A percentile compares a stretch with the other conserved stretches of the same genome.
These are phyloP conservation scores for Pollenia angustigena DNA, from an alignment of 2,888 invertebrate genomes.

Conservation along the genomic window DNA sequence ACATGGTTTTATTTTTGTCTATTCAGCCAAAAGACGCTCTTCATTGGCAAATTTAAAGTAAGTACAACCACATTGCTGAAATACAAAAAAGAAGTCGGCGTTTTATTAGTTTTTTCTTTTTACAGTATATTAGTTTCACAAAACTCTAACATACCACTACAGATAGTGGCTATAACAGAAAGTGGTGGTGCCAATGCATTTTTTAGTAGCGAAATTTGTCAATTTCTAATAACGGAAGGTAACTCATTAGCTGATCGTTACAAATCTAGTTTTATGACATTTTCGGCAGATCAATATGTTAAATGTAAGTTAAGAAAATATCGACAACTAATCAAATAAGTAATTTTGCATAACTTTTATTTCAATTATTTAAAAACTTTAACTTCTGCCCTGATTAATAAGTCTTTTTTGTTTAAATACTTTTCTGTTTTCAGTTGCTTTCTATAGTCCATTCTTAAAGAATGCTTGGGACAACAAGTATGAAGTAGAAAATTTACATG, in stretches of 20 bases:
- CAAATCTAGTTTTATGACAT: conserved; percentile 96
- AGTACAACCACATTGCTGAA: conserved; percentile 78
- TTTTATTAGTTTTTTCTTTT: conserved; percentile 6
- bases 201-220: conserved; percentile 95
- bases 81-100: background rate
- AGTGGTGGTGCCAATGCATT: conserved; percentile 94
- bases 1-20: conserved; percentile 97
- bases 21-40: conserved; percentile 97
- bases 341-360: too few relatives aligned
- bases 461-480: conserved; percentile 98
- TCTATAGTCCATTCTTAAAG: conserved; percentile 97
- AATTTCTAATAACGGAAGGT: conserved; percentile 96
- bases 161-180: conserved; percentile 96
- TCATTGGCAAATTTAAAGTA: conserved; percentile 96
- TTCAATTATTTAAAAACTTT: too few relatives aligned
- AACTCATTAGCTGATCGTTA: conserved; percentile 95
- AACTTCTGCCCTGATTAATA: background rate
- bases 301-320: conserved; percentile 88
- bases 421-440: conserved; percentile 88
- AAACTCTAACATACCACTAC: conserved; percentile 95
- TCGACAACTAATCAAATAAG: too few relatives aligned
- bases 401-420: background rate
- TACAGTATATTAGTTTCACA: conserved; percentile 95
- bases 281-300: conserved; percentile 92
- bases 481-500: conserved; percentile 95